Percentiles rank a stretch among this genome's conserved stretches.
Conservation (phyloP, 1,140 invertebrate genomes). For the Tribolium madens region DNA sequence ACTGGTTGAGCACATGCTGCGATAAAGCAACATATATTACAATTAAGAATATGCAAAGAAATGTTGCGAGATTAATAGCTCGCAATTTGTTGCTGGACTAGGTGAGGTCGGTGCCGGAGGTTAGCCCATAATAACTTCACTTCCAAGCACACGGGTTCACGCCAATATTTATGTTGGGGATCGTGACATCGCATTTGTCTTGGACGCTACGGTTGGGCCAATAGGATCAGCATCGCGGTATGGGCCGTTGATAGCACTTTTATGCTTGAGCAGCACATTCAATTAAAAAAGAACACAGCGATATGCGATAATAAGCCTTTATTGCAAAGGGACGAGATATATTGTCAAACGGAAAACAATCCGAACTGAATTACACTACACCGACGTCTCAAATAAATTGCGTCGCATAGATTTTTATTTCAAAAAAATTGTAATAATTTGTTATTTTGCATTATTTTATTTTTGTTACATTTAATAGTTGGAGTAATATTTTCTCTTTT, state of each 20-base stretch:
- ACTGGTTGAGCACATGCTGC: neutral
- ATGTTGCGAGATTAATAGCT: constrained; percentile 58
- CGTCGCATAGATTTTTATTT: no score
- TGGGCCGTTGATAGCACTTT: constrained; percentile 44
- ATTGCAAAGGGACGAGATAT: neutral
- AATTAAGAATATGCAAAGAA: constrained; percentile 57
- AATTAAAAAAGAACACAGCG: constrained; percentile 47
- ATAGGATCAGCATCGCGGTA: constrained; percentile 43
- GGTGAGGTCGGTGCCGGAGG: constrained; percentile 57
- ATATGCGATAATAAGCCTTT: neutral
- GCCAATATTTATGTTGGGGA: constrained; percentile 59
- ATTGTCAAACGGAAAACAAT: neutral
- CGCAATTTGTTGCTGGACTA: constrained; percentile 58
- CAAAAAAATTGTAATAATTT: no score
- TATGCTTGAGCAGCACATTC: constrained; percentile 46
- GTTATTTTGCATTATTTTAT: no score
- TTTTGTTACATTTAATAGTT: no score
- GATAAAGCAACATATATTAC: constrained; percentile 31
- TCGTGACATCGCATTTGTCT: constrained; percentile 60
- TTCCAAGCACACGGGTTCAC: constrained; percentile 53
- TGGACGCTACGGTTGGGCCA: constrained; percentile 46
- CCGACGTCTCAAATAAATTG: no score
- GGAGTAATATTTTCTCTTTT: no score
- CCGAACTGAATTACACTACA: neutral
- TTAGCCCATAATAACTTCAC: constrained; percentile 61